Evolutionary conservation across 64 coral and sea anemone species (phyloP), one percentile per base, ranked within the genome.

Genomic region (Anthopleura sola): DNA sequence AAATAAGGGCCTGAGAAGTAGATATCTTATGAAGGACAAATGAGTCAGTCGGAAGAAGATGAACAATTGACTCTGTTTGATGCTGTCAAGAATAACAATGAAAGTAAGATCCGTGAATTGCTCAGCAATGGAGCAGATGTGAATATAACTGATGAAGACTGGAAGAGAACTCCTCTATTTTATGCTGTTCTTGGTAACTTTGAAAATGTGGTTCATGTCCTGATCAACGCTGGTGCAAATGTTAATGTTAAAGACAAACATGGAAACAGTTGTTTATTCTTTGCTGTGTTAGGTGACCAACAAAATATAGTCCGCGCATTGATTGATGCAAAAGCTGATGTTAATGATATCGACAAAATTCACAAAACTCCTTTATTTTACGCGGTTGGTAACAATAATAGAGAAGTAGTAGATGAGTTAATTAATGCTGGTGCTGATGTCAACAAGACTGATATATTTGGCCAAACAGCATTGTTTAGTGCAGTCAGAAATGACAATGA

Each of bases 381-480:
- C 31, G 74, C 34, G 31, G 34, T 24, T 9, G 3, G 24, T 7
- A 62, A 62, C 2, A 24, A 24, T 13, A 76, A 39, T 32, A 11
- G 21, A 76, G 14, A 13, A 24, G 2, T 24, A 6, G 19, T 62
- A 62, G 6, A n/a, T 6, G 24, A 20, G 13, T 62, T 62, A 62
- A 76, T 76, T 38, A 6, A 39, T 76, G 74, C 74, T 76, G 17
- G 74, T 76, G 33, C 74, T 76, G 29, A 76, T 76, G 74, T 76
- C 14, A 76, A 76, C 37, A 76, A 31, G 16, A 76, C 29, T 36
- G 29, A 76, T 39, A 76, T 1, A 20, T 17, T 7, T 39, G 74
- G 74, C 29, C 74, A 76, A 39, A 76, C 74, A 12, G 74, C 74
- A 17, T 76, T 76, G 37, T 76, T 76, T 76, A 5, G 10, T 1